Conservation (phyloP, 1,140 invertebrate genomes). For the Trinorchestia longiramus region DNA sequence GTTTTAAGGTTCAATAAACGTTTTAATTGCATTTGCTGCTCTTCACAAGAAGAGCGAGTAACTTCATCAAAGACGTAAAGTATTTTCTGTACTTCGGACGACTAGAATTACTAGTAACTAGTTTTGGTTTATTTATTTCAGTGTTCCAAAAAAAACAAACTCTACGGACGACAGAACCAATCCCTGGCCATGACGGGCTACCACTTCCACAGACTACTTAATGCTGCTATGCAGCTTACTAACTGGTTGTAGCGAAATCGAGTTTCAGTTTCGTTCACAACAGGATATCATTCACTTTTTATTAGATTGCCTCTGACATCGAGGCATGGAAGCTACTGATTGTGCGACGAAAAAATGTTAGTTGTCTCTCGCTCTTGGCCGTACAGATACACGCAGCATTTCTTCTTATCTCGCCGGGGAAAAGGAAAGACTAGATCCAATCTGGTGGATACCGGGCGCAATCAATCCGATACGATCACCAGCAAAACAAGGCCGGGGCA, state of each 20-base stretch:
- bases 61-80: background rate
- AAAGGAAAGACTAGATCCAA: conserved; percentile 1
- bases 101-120: background rate
- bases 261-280: background rate
- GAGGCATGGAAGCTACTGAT: background rate
- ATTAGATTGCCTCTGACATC: background rate
- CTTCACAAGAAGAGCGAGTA: background rate
- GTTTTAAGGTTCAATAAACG: background rate
- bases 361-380: background rate
- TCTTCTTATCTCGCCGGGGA: background rate
- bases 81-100: background rate
- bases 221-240: background rate
- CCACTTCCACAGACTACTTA: background rate
- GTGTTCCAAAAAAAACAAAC: background rate
- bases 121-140: background rate
- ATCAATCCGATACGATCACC: background rate
- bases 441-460: background rate
- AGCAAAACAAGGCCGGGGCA: background rate
- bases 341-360: background rate
- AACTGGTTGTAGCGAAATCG: background rate
- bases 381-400: background rate
- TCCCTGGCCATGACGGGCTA: background rate
- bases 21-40: background rate
- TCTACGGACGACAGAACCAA: background rate
- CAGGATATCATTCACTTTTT: background rate